Evolutionary conservation across 2,113 vertebrate genomes (phyloP), one percentile per base, ranked within the genome.

Genomic region (Phoxinus phoxinus): DNA sequence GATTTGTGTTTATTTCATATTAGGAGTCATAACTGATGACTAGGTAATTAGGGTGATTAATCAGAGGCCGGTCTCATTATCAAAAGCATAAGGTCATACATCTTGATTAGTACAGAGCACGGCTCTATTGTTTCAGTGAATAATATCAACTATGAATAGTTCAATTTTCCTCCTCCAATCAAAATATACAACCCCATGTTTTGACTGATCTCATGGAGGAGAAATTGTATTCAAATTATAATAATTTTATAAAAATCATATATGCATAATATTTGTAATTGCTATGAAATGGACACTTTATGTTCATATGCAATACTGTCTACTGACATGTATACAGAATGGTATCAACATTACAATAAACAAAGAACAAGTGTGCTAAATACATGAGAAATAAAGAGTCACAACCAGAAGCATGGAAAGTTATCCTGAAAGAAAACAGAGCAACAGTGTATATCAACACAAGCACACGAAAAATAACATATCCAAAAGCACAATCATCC

Each of bases 391-490:
- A 13, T 58, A 8, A 77, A 77, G 19, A 56, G 15, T 17, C 46
- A 53, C 15, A 76, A 35, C 23, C 27, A 77, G 75, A 58, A 46
- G 21, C 23, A 77, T 13, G 30, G 48, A 56, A 35, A 27, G 30
- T 41, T 72, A n/a, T 41, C 9, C 35, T 32, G 53, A 76, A 30
- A 21, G 10, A 37, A 35, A n/a, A 78, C 51, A 44, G 3, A 58
- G 32, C 23, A n/a, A 12, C 10, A 8, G 25, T 27, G 37, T 30
- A 85, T 12, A 32, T 25, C 35, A 41, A 71, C 51, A 46, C 12
- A 48, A 85, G 69, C 69, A 83, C 67, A 87, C 58, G 75, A 76
- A 61, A 56, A 59, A 86, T 41, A 69, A 73, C 41, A 75, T 56
- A 82, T 19, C 58, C 48, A 83, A 56, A 17, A 9, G 63, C 53